Evolutionary conservation across 2,888 invertebrate genomes (phyloP).

Genomic region (Caenorhabditis sp.): DNA sequence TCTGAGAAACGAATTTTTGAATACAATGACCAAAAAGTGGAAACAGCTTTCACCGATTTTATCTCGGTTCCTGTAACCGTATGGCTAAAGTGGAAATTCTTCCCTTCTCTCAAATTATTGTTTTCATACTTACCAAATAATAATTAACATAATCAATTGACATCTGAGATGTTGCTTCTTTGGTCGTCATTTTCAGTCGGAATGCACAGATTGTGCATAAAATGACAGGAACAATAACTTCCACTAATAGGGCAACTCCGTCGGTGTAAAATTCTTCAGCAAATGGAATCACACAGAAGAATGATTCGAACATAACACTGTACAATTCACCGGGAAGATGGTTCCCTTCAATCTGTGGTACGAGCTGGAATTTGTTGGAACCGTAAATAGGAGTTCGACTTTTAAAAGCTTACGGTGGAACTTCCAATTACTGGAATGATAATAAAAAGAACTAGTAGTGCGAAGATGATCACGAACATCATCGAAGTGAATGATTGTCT

Average conservation of each 20-base stretch:
- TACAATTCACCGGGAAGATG: constrained; percentile 44
- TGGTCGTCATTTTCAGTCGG: constrained; percentile 41
- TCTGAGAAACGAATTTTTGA: not conserved
- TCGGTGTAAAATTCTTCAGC: constrained; percentile 57
- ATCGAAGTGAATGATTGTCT: constrained; percentile 46
- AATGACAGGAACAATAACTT: constrained; percentile 37
- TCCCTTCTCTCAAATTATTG: too few species aligned
- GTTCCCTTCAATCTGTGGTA: constrained; percentile 42
- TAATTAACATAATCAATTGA: constrained; percentile 39
- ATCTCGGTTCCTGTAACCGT: too few species aligned
- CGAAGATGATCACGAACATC: constrained; percentile 49
- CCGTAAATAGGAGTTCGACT: not conserved
- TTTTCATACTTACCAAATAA: constrained; percentile 37
- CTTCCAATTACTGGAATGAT: constrained; percentile 51
- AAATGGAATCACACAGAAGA: constrained; percentile 58
- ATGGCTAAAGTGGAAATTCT: too few species aligned
- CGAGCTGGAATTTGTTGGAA: constrained; percentile 19
- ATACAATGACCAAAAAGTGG: not conserved
- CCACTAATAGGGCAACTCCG: constrained; percentile 50
- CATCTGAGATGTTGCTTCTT: constrained; percentile 20
- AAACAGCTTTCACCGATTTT: too few species aligned
- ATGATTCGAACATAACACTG: constrained; percentile 54
- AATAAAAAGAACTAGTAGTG: constrained; percentile 48
- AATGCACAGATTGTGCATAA: constrained; percentile 41
- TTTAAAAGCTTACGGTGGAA: constrained; percentile 29